Conservation (phyloP, 1,140 invertebrate genomes). For the Neodiprion lecontei region DNA sequence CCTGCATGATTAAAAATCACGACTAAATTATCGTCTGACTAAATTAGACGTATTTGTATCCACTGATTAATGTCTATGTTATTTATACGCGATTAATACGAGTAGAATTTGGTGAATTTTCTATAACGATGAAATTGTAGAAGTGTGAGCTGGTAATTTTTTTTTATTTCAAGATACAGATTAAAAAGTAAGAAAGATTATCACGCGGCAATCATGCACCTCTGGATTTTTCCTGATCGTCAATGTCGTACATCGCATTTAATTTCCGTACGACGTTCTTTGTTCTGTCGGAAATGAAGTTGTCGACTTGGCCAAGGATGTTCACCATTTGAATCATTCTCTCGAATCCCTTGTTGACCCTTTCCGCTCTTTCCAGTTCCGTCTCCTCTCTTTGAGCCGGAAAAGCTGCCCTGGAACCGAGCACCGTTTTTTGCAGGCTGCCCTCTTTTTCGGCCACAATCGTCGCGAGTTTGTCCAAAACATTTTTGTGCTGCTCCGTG, state of each 20-base stretch:
- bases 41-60: no score
- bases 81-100: no score
- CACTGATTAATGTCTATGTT: no score
- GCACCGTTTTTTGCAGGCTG: not conserved
- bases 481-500: conserved; percentile 33
- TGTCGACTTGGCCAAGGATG: conserved; percentile 47
- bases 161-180: no score
- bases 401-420: not conserved
- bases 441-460: conserved; percentile 16
- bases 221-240: conserved; percentile 29
- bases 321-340: conserved; percentile 47
- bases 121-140: no score
- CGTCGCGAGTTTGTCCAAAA: conserved; percentile 29
- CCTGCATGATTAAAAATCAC: no score
- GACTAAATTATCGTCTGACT: no score
- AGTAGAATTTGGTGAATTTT: no score
- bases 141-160: no score
- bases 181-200: not conserved
- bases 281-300: conserved; percentile 45
- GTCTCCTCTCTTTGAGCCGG: not conserved
- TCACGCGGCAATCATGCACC: not conserved
- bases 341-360: conserved; percentile 44
- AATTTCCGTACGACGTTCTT: conserved; percentile 44
- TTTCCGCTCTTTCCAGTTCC: conserved; percentile 28
- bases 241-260: conserved; percentile 39